These are phyloP conservation scores for Enteromius thamalakanensis DNA, from an alignment of 2,797 vertebrate species.

Conservation along the genomic window DNA sequence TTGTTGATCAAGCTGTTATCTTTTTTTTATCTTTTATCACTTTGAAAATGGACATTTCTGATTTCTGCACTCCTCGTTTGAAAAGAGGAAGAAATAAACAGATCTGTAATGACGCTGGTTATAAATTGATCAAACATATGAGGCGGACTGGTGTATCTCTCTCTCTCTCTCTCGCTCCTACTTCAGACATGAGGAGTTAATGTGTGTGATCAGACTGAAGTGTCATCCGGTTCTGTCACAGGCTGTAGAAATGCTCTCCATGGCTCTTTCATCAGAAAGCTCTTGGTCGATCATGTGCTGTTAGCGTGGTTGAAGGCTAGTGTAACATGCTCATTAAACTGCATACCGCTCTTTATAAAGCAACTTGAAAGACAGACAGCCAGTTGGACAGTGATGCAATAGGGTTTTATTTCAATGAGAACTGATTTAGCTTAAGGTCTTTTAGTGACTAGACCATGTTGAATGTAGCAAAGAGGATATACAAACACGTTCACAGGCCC, in stretches of 20 bases:
- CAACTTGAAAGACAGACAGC: slow-evolving; percentile 25
- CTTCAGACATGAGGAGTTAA: slow-evolving; percentile 41
- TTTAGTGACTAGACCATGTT: slow-evolving; percentile 16
- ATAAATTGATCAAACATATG: slow-evolving; percentile 72
- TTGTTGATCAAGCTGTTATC: slow-evolving; percentile 8
- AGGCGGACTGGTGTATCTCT: slow-evolving; percentile 50
- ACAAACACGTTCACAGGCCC: neutral
- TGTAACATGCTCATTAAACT: slow-evolving; percentile 67
- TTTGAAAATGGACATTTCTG: slow-evolving; percentile 29
- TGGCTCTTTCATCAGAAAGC: slow-evolving; percentile 72
- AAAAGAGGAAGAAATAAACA: slow-evolving; percentile 14
- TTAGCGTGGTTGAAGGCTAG: slow-evolving; percentile 64
- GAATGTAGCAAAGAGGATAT: neutral
- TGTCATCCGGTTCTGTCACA: slow-evolving; percentile 76
- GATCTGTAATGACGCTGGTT: slow-evolving; percentile 66
- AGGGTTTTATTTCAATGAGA: slow-evolving; percentile 18
- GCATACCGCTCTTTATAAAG: slow-evolving; percentile 39
- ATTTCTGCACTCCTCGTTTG: neutral
- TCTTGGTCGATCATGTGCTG: slow-evolving; percentile 62
- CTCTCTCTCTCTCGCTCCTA: slow-evolving; percentile 20
- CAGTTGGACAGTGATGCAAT: slow-evolving; percentile 52
- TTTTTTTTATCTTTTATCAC: slow-evolving; percentile 11
- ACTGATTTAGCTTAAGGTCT: slow-evolving; percentile 16
- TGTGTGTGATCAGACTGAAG: slow-evolving; percentile 63
- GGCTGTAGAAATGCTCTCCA: slow-evolving; percentile 73